A percentile compares a stretch with the other conserved stretches of the same genome.
Conservation (phyloP, 2,888 invertebrate genomes). For the Amphipoea oculea region DNA sequence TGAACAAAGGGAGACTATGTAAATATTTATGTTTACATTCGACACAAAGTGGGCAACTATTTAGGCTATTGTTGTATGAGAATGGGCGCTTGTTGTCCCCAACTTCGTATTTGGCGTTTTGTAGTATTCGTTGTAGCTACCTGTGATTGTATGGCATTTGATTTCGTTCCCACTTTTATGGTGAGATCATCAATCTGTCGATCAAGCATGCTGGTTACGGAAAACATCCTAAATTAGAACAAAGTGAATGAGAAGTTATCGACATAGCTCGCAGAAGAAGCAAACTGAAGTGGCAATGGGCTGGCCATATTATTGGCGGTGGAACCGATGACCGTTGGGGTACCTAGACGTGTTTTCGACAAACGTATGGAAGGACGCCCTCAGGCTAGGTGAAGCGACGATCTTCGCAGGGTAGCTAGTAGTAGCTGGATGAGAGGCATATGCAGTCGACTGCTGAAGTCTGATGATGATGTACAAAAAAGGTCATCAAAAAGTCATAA, state of each 20-base stretch:
- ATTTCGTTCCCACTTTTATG: neutral
- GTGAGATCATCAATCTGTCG: neutral
- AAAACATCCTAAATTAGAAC: neutral
- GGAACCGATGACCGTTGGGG: neutral
- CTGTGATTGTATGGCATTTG: neutral
- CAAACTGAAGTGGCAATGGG: neutral
- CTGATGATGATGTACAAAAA: neutral
- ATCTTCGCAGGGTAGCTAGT: neutral
- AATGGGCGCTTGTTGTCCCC: constrained; percentile 17
- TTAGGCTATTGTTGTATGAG: constrained; percentile 22
- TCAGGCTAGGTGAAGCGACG: neutral
- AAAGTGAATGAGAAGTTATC: neutral
- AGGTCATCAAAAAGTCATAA: no score
- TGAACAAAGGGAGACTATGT: constrained; percentile 38
- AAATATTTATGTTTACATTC: constrained; percentile 41
- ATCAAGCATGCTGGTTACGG: neutral
- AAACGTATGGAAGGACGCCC: neutral
- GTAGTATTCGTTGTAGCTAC: neutral
- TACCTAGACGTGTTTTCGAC: neutral
- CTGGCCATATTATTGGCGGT: no score
- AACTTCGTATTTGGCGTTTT: neutral
- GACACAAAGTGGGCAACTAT: constrained; percentile 23
- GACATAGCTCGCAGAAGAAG: neutral
- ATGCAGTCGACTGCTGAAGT: neutral
- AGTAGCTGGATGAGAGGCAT: neutral